A percentile compares a stretch with the other conserved stretches of the same genome.
phyloP scores from a whole-genome alignment of 2,113 vertebrate genomes.

The Salvator merianae region DNA sequence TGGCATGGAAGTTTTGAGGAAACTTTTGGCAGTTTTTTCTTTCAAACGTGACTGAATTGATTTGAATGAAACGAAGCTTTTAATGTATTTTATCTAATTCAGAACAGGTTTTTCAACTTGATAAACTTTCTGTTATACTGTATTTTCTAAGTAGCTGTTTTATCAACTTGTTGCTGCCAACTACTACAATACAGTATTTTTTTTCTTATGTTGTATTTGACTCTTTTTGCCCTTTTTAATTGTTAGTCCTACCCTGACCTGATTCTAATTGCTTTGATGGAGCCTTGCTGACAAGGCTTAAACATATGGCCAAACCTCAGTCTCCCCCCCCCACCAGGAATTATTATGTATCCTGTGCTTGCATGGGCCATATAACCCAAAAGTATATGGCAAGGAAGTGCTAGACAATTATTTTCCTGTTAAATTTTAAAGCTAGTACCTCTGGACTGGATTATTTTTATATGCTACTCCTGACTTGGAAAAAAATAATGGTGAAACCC shows the following conservation, averaged over 20 bases:
- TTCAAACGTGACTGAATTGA: neutral
- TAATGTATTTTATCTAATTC: neutral
- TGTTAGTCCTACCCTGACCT: neutral
- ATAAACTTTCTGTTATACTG: neutral
- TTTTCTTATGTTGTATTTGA: neutral
- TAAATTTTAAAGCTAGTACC: constrained; percentile 35
- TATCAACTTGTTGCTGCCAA: neutral
- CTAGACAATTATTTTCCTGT: constrained; percentile 28
- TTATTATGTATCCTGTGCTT: neutral
- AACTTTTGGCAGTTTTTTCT: too few species aligned
- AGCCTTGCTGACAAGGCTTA: constrained; percentile 16
- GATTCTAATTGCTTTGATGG: neutral
- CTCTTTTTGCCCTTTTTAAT: constrained; percentile 7
- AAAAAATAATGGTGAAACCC: constrained; percentile 46
- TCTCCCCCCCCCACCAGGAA: neutral
- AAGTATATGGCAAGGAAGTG: neutral
- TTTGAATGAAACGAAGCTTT: neutral
- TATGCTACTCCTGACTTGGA: constrained; percentile 17
- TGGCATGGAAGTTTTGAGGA: too few species aligned
- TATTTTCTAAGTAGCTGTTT: constrained; percentile 1
- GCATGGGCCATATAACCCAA: constrained; percentile 20
- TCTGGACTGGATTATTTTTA: constrained; percentile 9
- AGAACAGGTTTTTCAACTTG: constrained; percentile 27
- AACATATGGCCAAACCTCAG: neutral
- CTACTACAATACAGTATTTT: neutral